phyloP scores from a whole-genome alignment of 64 coral and sea anemone genomes.

The Platygyra sinensis region DNA sequence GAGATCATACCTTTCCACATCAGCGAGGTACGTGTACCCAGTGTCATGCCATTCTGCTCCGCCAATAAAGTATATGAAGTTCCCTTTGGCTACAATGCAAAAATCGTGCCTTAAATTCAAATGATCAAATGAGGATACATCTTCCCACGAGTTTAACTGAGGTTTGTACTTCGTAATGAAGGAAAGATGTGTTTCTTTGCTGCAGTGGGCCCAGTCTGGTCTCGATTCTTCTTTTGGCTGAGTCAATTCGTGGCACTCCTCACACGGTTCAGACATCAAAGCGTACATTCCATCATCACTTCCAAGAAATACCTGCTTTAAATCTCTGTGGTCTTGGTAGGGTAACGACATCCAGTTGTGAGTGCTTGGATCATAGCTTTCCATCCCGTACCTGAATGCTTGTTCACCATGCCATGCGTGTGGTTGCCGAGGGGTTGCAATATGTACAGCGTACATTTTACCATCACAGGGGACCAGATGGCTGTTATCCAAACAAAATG shows the following conservation, averaged over 20 bases:
- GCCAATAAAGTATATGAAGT: neutral
- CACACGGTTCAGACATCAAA: neutral
- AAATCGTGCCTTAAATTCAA: neutral
- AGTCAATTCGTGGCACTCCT: neutral
- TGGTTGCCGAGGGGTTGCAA: no score
- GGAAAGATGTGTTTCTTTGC: neutral
- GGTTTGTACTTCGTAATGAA: neutral
- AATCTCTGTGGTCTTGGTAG: no score
- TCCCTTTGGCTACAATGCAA: neutral
- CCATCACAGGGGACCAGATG: no score
- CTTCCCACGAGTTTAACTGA: neutral
- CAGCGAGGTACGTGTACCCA: no score
- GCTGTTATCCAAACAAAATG: no score
- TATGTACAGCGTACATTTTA: no score
- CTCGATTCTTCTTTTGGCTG: no score
- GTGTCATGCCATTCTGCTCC: neutral
- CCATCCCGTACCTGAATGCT: no score
- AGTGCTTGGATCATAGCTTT: no score
- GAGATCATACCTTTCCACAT: no score
- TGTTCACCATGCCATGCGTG: no score
- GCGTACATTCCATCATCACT: neutral
- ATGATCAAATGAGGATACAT: neutral
- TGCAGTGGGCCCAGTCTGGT: neutral
- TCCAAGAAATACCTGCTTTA: neutral
- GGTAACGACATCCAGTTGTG: no score